phyloP scores from a whole-genome alignment of 2,888 invertebrate species.

The Drosophila limbata region DNA sequence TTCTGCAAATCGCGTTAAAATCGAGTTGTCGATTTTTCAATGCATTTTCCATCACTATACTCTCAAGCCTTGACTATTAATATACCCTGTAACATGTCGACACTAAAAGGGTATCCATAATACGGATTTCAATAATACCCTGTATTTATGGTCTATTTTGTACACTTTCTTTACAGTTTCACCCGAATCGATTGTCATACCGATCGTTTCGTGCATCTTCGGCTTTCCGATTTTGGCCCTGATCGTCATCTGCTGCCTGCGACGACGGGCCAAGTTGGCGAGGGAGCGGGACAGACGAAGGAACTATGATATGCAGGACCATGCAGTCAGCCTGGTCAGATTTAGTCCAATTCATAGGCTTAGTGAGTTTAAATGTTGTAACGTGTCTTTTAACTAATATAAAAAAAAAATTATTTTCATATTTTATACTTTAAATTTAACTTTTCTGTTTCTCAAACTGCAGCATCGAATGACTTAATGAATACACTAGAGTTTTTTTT shows the following conservation, averaged over 20 bases:
- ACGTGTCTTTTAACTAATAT: slow-evolving; percentile 50
- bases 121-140: no score
- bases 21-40: no score
- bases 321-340: slow-evolving; percentile 92
- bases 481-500: neutral
- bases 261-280: slow-evolving; percentile 93
- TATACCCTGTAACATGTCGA: neutral
- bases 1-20: neutral
- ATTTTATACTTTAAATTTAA: neutral
- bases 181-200: slow-evolving; percentile 94
- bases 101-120: neutral
- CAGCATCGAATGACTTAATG: neutral
- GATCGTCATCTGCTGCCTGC: slow-evolving; percentile 93
- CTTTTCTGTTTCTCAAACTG: neutral
- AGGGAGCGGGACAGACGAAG: slow-evolving; percentile 92
- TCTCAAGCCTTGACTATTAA: neutral
- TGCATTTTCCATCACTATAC: neutral
- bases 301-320: slow-evolving; percentile 93
- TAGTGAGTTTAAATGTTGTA: slow-evolving; percentile 87
- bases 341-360: slow-evolving; percentile 90
- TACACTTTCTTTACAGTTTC: slow-evolving; percentile 88
- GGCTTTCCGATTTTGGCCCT: slow-evolving; percentile 95
- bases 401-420: neutral
- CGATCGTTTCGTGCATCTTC: slow-evolving; percentile 95
- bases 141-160: neutral